phyloP scores from a whole-genome alignment of 2,888 invertebrate genomes.

The Drosophila infuscata region DNA sequence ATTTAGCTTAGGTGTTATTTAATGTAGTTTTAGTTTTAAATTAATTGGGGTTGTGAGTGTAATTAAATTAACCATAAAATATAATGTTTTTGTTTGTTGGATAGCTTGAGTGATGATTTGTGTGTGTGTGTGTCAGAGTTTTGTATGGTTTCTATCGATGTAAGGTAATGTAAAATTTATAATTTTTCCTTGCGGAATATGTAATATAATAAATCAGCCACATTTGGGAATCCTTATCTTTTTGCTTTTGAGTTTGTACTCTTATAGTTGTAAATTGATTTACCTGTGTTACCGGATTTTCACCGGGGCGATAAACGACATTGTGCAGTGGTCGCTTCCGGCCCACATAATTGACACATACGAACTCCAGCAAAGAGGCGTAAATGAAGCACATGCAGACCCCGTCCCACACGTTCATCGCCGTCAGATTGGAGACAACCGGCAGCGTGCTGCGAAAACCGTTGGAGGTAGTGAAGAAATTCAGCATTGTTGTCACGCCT shows the following conservation, averaged over 20 bases:
- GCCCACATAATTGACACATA: conserved; percentile 97
- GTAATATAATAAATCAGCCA: conserved; percentile 31
- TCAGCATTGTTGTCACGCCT: conserved; percentile 99
- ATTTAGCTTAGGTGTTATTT: neutral
- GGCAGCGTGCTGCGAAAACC: conserved; percentile 96
- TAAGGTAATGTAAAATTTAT: conserved; percentile 54
- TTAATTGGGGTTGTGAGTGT: neutral
- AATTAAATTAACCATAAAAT: neutral
- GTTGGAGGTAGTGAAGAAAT: conserved; percentile 98
- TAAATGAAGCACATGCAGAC: conserved; percentile 99
- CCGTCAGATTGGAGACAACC: conserved; percentile 96
- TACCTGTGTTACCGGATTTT: conserved; percentile 96
- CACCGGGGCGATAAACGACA: conserved; percentile 95
- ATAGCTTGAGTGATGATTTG: neutral
- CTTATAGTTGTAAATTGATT: conserved; percentile 69
- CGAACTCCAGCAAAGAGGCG: conserved; percentile 96
- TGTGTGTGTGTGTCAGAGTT: neutral
- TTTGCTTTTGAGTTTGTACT: conserved; percentile 3
- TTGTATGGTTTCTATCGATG: conserved; percentile 22
- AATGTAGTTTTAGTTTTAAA: neutral
- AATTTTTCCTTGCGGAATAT: neutral
- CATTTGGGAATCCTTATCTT: conserved; percentile 5
- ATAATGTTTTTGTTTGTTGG: neutral
- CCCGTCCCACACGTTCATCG: conserved; percentile 99
- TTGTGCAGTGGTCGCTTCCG: conserved; percentile 95